Conservation (phyloP, 1,140 invertebrate species). For the Acromyrmex heyeri region DNA sequence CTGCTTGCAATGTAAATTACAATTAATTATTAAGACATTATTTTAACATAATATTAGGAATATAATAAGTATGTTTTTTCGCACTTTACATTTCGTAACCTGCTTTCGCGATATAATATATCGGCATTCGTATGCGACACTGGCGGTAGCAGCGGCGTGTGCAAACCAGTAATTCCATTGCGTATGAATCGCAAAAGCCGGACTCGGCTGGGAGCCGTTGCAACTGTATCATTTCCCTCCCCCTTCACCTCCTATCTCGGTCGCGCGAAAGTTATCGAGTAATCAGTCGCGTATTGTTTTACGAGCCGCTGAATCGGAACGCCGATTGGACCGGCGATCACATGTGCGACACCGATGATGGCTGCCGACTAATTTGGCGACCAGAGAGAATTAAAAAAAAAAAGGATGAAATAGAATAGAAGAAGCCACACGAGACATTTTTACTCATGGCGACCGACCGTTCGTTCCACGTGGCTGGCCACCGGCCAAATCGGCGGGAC, state of each 20-base stretch:
- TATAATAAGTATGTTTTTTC: background rate
- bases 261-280: slow-evolving; percentile 79
- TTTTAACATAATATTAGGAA: background rate
- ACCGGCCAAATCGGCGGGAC: slow-evolving; percentile 61
- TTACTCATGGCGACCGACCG: slow-evolving; percentile 15
- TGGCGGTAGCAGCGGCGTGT: slow-evolving; percentile 66
- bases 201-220: slow-evolving; percentile 34
- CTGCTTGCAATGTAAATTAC: background rate
- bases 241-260: slow-evolving; percentile 5
- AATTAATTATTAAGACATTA: background rate
- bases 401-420: background rate
- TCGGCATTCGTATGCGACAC: slow-evolving; percentile 67
- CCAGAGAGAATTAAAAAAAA: slow-evolving; percentile 1
- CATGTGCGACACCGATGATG: slow-evolving; percentile 57
- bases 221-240: slow-evolving; percentile 69
- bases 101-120: slow-evolving; percentile 53
- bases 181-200: slow-evolving; percentile 75
- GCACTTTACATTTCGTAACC: slow-evolving; percentile 40
- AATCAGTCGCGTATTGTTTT: slow-evolving; percentile 86
- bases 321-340: slow-evolving; percentile 79
- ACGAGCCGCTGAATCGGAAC: slow-evolving; percentile 84
- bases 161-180: slow-evolving; percentile 75
- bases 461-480: slow-evolving; percentile 65
- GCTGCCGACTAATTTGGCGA: slow-evolving; percentile 66
- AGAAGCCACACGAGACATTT: slow-evolving; percentile 52